A percentile compares a stretch with the other conserved stretches of the same genome.
Conservation (phyloP, 2,113 vertebrate species). For the Galbula dea region DNA sequence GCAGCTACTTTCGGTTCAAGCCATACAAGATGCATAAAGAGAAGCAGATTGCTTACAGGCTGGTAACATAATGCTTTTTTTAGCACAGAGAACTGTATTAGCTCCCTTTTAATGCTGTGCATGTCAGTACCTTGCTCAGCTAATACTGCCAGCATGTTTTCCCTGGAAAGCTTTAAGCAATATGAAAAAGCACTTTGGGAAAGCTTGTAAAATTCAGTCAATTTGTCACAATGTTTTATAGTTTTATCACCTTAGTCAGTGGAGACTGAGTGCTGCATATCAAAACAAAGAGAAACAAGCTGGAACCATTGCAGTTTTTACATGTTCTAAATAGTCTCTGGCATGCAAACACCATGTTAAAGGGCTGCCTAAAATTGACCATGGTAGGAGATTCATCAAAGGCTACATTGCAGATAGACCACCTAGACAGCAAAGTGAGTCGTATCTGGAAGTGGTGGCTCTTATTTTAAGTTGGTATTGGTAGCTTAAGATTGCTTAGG, state of each 20-base stretch:
- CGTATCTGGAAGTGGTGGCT: not conserved
- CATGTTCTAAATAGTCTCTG: not conserved
- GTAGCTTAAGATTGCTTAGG: not conserved
- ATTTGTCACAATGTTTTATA: conserved; percentile 35
- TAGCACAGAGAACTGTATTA: conserved; percentile 27
- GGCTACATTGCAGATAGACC: not conserved
- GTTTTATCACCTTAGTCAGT: conserved; percentile 47
- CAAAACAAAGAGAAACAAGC: not conserved
- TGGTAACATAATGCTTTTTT: not conserved
- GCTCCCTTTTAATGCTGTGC: conserved; percentile 19
- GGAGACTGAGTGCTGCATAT: not conserved
- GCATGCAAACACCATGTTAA: not conserved
- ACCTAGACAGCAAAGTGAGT: not conserved
- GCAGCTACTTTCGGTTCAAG: conserved; percentile 1
- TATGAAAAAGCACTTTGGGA: conserved; percentile 45
- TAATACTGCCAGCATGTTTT: conserved; percentile 40
- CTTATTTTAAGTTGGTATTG: not conserved
- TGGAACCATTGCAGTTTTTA: not conserved
- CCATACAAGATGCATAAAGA: conserved; percentile 8
- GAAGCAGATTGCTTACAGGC: conserved; percentile 51
- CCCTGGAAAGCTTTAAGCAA: conserved; percentile 51
- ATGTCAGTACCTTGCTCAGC: conserved; percentile 19
- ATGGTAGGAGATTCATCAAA: not conserved
- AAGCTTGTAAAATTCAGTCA: conserved; percentile 57
- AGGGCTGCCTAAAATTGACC: not conserved